Evolutionary conservation across 1,140 invertebrate genomes (phyloP).

Genomic region (Papilio xuthus): DNA sequence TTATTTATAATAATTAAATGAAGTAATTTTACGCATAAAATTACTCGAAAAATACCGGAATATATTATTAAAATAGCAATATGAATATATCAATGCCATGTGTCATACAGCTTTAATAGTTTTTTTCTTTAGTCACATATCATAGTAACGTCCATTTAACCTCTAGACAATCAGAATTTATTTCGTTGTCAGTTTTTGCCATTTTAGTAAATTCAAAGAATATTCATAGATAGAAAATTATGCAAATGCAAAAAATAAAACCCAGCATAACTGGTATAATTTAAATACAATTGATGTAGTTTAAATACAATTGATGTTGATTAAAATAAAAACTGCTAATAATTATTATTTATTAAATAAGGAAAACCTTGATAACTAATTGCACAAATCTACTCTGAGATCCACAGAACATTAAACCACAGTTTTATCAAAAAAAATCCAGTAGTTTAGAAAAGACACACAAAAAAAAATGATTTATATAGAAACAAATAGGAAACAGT

Average conservation of each 20-base stretch:
- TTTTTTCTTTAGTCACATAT: background rate
- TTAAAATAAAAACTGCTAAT: background rate
- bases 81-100: no score
- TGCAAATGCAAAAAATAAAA: background rate
- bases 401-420: background rate
- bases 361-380: background rate
- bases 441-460: no score
- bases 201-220: background rate
- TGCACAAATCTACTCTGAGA: background rate
- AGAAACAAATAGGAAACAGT: no score
- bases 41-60: no score
- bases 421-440: no score
- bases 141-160: background rate
- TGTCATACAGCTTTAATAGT: background rate
- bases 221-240: background rate
- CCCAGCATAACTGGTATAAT: background rate
- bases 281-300: slow-evolving; percentile 3
- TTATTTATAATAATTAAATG: no score
- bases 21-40: no score
- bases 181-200: background rate
- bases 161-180: background rate
- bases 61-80: no score
- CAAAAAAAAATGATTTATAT: no score
- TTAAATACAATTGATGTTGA: background rate
- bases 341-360: background rate